Conservation (phyloP, 1,140 invertebrate species). For the Danaus plexippus region DNA sequence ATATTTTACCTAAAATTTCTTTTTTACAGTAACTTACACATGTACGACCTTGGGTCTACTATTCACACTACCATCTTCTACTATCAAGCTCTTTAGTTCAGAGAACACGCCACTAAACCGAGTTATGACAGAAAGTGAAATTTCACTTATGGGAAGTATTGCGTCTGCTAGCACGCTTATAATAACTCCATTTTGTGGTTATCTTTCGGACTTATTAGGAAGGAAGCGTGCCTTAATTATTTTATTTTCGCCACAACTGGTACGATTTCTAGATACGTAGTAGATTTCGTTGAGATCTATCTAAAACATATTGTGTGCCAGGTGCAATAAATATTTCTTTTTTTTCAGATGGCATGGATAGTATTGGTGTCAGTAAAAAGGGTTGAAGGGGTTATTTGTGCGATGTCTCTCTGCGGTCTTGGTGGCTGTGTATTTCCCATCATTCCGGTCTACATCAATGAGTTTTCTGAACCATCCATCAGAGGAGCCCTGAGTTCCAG, state of each 20-base stretch:
- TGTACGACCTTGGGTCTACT: too few relatives aligned
- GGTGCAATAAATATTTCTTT: not conserved
- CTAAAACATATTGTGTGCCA: too few relatives aligned
- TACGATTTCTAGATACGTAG: slow-evolving; percentile 8
- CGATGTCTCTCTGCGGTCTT: slow-evolving; percentile 37
- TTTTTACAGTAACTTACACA: too few relatives aligned
- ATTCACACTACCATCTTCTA: slow-evolving; percentile 32
- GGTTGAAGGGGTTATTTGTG: slow-evolving; percentile 35
- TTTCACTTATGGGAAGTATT: slow-evolving; percentile 40
- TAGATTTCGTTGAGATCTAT: too few relatives aligned
- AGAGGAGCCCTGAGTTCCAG: slow-evolving; percentile 38
- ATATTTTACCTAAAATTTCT: too few relatives aligned
- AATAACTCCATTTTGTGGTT: slow-evolving; percentile 30
- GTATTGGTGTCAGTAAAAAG: slow-evolving; percentile 22
- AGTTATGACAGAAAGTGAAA: slow-evolving; percentile 41
- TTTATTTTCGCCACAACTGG: slow-evolving; percentile 29
- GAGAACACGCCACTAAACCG: slow-evolving; percentile 39
- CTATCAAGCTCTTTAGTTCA: slow-evolving; percentile 36
- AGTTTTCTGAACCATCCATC: slow-evolving; percentile 44
- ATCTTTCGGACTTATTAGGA: slow-evolving; percentile 40
- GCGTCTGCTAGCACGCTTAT: slow-evolving; percentile 38
- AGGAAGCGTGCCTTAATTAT: slow-evolving; percentile 36
- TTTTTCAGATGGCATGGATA: slow-evolving; percentile 33
- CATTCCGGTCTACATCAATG: slow-evolving; percentile 38
- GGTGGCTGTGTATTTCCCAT: slow-evolving; percentile 30